phyloP scores from a whole-genome alignment of 2,888 invertebrate species.

The Sphaerophoria taeniata region DNA sequence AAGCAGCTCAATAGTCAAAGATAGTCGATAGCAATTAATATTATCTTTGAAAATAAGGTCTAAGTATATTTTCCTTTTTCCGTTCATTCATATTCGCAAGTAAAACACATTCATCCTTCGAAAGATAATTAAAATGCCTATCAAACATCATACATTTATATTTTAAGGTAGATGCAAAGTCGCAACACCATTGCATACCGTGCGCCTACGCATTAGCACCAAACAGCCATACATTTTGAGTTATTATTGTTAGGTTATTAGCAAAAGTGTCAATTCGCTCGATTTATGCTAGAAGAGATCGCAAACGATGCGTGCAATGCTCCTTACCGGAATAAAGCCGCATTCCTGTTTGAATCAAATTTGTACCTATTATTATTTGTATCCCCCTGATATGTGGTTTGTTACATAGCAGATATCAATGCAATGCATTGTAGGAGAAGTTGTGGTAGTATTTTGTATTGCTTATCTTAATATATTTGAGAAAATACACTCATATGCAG shows the following conservation, averaged over 20 bases:
- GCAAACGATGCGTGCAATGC: slow-evolving; percentile 74
- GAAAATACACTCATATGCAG: too few species aligned
- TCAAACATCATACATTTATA: slow-evolving; percentile 69
- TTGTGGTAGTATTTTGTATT: too few species aligned
- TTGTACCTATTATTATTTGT: background rate
- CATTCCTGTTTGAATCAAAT: slow-evolving; percentile 4
- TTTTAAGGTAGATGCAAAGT: background rate
- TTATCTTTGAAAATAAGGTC: background rate
- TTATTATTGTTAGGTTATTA: slow-evolving; percentile 77
- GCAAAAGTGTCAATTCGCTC: slow-evolving; percentile 80
- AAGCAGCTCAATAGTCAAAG: too few species aligned
- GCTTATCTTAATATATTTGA: too few species aligned
- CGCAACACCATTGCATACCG: slow-evolving; percentile 9
- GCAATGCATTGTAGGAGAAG: background rate
- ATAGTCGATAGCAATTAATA: background rate
- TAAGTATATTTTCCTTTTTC: background rate
- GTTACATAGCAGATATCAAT: background rate
- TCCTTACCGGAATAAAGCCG: slow-evolving; percentile 50
- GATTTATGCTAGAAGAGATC: slow-evolving; percentile 71
- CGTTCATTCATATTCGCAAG: background rate
- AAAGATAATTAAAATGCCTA: slow-evolving; percentile 70
- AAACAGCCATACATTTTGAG: slow-evolving; percentile 68
- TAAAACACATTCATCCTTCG: slow-evolving; percentile 32
- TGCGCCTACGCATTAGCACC: slow-evolving; percentile 33
- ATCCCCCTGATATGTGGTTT: background rate